phyloP scores from a whole-genome alignment of 2,888 invertebrate genomes.

The Clanis bilineata region DNA sequence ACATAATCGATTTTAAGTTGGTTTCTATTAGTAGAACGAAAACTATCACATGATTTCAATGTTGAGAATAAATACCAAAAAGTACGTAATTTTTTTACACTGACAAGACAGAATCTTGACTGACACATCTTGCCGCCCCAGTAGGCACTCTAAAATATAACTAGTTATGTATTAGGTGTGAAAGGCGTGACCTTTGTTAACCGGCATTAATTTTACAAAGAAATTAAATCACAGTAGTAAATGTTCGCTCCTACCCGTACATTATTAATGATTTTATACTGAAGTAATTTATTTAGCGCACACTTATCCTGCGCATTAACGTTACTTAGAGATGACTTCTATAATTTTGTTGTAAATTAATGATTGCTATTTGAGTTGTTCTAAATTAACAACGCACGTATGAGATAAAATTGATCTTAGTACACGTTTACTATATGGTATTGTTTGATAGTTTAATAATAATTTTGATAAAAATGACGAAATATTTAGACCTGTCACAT shows the following conservation, averaged over 20 bases:
- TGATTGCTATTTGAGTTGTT: conserved; percentile 27
- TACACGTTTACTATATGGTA: not conserved
- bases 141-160: conserved; percentile 22
- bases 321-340: conserved; percentile 32
- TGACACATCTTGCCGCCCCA: not conserved
- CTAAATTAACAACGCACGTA: conserved; percentile 2
- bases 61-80: not conserved
- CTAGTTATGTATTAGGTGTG: conserved; percentile 49
- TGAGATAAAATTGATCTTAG: not conserved
- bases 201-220: conserved; percentile 42
- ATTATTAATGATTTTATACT: conserved; percentile 30
- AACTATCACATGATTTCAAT: no score
- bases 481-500: no score
- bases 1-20: no score
- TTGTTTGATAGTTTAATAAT: no score
- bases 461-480: no score
- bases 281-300: conserved; percentile 43
- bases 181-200: conserved; percentile 53
- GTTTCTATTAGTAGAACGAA: no score
- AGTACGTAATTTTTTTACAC: not conserved
- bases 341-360: conserved; percentile 38
- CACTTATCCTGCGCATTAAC: conserved; percentile 28
- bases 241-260: conserved; percentile 25
- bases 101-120: not conserved
- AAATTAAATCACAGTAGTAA: conserved; percentile 47